phyloP scores from a whole-genome alignment of 2,113 vertebrate species.

The Bucco capensis region DNA sequence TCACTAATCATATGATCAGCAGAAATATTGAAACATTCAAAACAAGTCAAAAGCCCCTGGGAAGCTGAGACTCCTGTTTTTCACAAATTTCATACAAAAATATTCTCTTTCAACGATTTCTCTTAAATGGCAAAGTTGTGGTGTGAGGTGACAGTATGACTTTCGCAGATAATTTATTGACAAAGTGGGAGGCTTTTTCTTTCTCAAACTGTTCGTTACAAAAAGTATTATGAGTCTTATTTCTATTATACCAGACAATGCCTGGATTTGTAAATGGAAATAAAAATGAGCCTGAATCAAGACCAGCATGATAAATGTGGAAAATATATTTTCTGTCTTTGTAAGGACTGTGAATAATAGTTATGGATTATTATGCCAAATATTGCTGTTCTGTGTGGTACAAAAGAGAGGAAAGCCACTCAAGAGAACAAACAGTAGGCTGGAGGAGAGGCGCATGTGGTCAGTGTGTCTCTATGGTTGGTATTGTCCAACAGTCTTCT shows the following conservation, averaged over 20 bases:
- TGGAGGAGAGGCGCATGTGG: background rate
- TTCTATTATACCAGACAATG: background rate
- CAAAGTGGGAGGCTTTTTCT: background rate
- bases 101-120: background rate
- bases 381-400: background rate
- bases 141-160: background rate
- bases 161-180: background rate
- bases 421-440: background rate
- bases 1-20: background rate
- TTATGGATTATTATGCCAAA: background rate
- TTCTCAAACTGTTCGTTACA: background rate
- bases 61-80: constrained; percentile 6
- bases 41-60: constrained; percentile 1
- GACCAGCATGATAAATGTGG: background rate
- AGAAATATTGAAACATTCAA: background rate
- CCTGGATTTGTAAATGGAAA: background rate
- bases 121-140: background rate
- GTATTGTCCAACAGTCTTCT: background rate
- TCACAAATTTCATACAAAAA: background rate
- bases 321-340: background rate
- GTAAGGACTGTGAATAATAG: background rate
- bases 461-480: background rate
- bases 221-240: background rate
- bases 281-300: background rate
- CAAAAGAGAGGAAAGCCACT: background rate